Conservation (phyloP, 2,888 invertebrate species). For the Plagodis pulveraria region DNA sequence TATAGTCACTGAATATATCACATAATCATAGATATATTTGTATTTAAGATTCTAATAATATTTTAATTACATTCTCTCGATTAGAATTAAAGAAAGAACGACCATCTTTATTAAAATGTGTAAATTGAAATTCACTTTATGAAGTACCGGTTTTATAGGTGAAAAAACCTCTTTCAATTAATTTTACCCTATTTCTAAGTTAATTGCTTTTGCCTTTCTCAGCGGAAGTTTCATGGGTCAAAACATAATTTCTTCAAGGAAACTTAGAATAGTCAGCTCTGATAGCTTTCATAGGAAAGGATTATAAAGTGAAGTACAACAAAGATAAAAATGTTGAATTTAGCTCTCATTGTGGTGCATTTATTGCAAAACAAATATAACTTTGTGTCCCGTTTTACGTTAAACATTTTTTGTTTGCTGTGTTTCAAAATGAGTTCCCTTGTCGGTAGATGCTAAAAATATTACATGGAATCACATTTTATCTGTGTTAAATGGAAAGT, state of each 20-base stretch:
- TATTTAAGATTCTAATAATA: too few species aligned
- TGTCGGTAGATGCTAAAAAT: constrained; percentile 35
- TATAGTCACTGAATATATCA: too few species aligned
- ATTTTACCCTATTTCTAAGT: constrained; percentile 38
- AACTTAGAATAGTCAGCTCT: constrained; percentile 30
- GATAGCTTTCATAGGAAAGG: constrained; percentile 1
- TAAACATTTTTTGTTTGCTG: constrained; percentile 36
- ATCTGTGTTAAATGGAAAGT: constrained; percentile 46
- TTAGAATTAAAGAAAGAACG: constrained; percentile 12
- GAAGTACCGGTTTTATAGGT: constrained; percentile 33
- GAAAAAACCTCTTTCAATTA: constrained; percentile 38
- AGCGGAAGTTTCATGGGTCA: constrained; percentile 35
- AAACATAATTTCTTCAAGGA: constrained; percentile 30
- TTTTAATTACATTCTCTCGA: background rate
- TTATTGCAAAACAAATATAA: constrained; percentile 38
- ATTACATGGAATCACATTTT: constrained; percentile 45
- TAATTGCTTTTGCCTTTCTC: constrained; percentile 40
- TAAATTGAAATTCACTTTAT: constrained; percentile 24
- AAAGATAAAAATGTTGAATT: constrained; percentile 15
- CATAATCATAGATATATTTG: too few species aligned
- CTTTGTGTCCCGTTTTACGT: constrained; percentile 32
- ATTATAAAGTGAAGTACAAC: constrained; percentile 8
- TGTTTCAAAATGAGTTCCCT: constrained; percentile 39
- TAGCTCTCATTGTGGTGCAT: constrained; percentile 29
- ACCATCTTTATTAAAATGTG: constrained; percentile 18